Conservation (phyloP, 2,888 invertebrate species). For the Meta bourneti region DNA sequence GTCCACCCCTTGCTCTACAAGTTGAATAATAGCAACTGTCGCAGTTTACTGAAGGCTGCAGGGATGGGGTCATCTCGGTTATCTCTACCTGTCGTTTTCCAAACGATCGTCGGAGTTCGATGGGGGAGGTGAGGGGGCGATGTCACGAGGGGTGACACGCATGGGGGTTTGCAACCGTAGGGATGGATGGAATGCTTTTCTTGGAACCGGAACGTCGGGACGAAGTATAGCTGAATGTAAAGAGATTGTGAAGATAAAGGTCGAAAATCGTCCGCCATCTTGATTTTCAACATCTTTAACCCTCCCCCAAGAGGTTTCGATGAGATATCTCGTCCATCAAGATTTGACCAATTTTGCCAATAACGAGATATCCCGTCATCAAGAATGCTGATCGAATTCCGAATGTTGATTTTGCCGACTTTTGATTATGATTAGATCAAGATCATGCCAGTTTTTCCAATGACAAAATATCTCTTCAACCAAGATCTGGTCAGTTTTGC, state of each 20-base stretch:
- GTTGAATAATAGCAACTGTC: constrained; percentile 63
- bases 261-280: background rate
- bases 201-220: background rate
- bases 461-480: too few relatives aligned
- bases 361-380: too few relatives aligned
- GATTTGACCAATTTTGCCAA: too few relatives aligned
- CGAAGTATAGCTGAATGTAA: background rate
- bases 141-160: background rate
- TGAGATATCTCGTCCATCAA: too few relatives aligned
- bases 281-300: too few relatives aligned
- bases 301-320: too few relatives aligned
- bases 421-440: too few relatives aligned
- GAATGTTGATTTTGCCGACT: too few relatives aligned
- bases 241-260: background rate
- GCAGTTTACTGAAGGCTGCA: constrained; percentile 21
- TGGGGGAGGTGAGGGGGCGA: background rate
- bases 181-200: background rate
- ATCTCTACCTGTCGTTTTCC: constrained; percentile 59
- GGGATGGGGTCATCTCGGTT: constrained; percentile 49
- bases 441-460: too few relatives aligned
- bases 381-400: too few relatives aligned
- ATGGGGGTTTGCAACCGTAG: constrained; percentile 1
- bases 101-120: constrained; percentile 17
- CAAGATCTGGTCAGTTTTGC: too few relatives aligned
- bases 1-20: background rate